Evolutionary conservation across 2,888 invertebrate species (phyloP), one percentile per base, ranked within the genome.

Genomic region (Trichacis sp.): DNA sequence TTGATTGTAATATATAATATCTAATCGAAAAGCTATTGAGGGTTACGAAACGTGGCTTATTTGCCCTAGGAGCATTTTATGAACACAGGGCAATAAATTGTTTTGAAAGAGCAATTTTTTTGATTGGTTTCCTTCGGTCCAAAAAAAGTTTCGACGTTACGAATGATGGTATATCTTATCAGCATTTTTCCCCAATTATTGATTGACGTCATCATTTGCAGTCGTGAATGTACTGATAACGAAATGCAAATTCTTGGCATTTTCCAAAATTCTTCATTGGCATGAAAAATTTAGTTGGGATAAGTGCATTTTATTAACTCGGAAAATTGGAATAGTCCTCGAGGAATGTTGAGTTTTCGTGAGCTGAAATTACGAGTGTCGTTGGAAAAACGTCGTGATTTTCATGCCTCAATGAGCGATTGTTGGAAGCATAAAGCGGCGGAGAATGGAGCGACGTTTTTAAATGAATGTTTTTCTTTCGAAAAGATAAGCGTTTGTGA

Each of bases 161-260:
- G 12, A 42, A 6, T 15, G 17, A 2, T 12, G 2, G 42, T n/a
- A n/a, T 42, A 42, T 42, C 42, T 42, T 42, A 42, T 42, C 42
- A 3, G 11, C 42, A 18, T 42, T 15, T 42, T 42, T 42, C 18
- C 6, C 42, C 17, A 18, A 42, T 18, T 42, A 42, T 18, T 42
- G 6, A 42, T 42, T 42, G 42, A 42, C 42, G 42, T 42, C 42
- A 42, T 3, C 4, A 42, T 9, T 5, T 11, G 42, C 17, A 42
- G 14, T 42, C 38, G 38, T 38, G 11, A 38, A 38, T 14, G n/a
- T n/a, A 38, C 17, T 42, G 42, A 42, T 42, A 42, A 17, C 42
- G 17, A 17, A 42, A 6, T 15, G 42, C 11, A 4, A 15, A 42
- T 15, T 17, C 3, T 42, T 14, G 3, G 12, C 36, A 9, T 36